phyloP scores from a whole-genome alignment of 2,888 invertebrate genomes.

The Caenorhabditis macrosperma region DNA sequence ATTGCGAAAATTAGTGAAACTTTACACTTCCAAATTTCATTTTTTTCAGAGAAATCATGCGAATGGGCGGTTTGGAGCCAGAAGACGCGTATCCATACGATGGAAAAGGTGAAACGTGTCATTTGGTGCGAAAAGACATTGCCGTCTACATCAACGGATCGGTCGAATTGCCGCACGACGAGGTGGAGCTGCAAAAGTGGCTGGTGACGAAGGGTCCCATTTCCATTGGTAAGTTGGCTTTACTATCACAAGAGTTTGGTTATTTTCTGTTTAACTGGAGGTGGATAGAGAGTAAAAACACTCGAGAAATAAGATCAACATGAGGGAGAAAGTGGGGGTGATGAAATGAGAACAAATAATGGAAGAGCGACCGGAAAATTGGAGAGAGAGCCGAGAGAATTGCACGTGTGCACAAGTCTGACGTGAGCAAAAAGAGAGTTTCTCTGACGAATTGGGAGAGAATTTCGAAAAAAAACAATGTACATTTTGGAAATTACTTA shows the following conservation, averaged over 20 bases:
- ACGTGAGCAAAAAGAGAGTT: slow-evolving; percentile 16
- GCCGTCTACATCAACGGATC: slow-evolving; percentile 79
- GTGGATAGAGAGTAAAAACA: slow-evolving; percentile 10
- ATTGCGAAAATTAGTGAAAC: too few species aligned
- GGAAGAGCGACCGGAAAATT: slow-evolving; percentile 19
- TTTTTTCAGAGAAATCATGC: slow-evolving; percentile 77
- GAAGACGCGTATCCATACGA: slow-evolving; percentile 93
- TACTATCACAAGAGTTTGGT: too few species aligned
- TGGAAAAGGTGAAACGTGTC: slow-evolving; percentile 72
- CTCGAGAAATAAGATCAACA: slow-evolving; percentile 35
- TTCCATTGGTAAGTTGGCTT: slow-evolving; percentile 75
- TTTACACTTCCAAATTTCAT: background rate
- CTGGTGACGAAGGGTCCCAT: slow-evolving; percentile 79
- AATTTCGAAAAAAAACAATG: slow-evolving; percentile 23
- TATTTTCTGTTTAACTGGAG: background rate
- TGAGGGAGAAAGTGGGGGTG: slow-evolving; percentile 3
- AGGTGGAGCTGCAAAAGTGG: slow-evolving; percentile 76
- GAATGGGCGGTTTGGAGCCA: slow-evolving; percentile 90
- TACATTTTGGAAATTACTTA: background rate
- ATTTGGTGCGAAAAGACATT: slow-evolving; percentile 68
- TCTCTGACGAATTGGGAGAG: slow-evolving; percentile 44
- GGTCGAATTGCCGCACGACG: slow-evolving; percentile 76
- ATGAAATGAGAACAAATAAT: slow-evolving; percentile 42
- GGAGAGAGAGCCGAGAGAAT: background rate
- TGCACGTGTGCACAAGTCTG: slow-evolving; percentile 43